Evolutionary conservation across 37 sponge, comb jelly and placozoan species (phyloP).

Genomic region (Halichondria panicea): DNA sequence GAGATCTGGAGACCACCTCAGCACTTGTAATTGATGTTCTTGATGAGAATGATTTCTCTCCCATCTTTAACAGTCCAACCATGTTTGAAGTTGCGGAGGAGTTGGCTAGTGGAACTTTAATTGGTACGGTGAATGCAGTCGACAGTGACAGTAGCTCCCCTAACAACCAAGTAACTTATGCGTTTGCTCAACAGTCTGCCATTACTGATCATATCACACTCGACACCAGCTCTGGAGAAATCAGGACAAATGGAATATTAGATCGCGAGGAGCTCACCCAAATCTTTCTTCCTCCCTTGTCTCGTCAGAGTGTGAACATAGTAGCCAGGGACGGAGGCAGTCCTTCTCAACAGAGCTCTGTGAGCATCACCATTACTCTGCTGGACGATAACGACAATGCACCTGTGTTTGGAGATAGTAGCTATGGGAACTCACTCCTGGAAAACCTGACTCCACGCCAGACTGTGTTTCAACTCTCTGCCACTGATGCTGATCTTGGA

Average conservation of each 20-base stretch:
- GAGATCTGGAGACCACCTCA: slow-evolving; percentile 6
- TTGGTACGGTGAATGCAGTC: slow-evolving; percentile 47
- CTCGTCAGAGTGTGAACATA: slow-evolving; percentile 1
- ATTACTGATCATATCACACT: slow-evolving; percentile 19
- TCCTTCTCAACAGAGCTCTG: slow-evolving; percentile 4
- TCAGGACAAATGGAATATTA: slow-evolving; percentile 42
- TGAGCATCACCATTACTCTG: slow-evolving; percentile 18
- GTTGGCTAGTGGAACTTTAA: slow-evolving; percentile 1
- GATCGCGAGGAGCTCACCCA: slow-evolving; percentile 62
- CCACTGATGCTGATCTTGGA: slow-evolving; percentile 45
- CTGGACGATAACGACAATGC: slow-evolving; percentile 61
- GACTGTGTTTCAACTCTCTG: slow-evolving; percentile 12
- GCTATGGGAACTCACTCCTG: background rate
- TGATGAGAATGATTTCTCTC: slow-evolving; percentile 81
- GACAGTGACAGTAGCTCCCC: slow-evolving; percentile 42
- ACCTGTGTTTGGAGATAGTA: slow-evolving; percentile 23
- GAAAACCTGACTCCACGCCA: slow-evolving; percentile 23
- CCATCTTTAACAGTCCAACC: slow-evolving; percentile 32
- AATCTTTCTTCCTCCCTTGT: slow-evolving; percentile 29
- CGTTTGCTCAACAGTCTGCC: background rate
- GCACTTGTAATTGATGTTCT: slow-evolving; percentile 53
- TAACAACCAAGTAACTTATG: slow-evolving; percentile 21
- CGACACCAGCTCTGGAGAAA: slow-evolving; percentile 47
- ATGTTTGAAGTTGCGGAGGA: slow-evolving; percentile 48
- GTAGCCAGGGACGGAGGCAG: slow-evolving; percentile 30